phyloP scores from a whole-genome alignment of 2,888 invertebrate species.

The Apotomis betuletana region DNA sequence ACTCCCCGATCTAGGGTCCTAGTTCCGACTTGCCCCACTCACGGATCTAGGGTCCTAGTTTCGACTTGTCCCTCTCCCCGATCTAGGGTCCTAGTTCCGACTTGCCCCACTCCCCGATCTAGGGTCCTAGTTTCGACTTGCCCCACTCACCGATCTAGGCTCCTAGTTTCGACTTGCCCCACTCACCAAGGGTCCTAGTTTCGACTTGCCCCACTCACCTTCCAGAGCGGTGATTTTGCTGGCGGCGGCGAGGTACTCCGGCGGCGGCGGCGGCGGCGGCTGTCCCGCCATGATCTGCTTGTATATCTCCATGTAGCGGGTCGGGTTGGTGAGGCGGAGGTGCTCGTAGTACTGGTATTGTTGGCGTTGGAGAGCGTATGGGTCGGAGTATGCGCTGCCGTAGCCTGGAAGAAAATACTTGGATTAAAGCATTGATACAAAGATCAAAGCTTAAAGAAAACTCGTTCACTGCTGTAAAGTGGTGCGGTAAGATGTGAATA shows the following conservation, averaged over 20 bases:
- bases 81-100: too few relatives aligned
- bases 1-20: not conserved
- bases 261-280: conserved; percentile 49
- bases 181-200: conserved; percentile 4
- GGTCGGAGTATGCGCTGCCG: conserved; percentile 56
- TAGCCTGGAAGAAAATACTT: conserved; percentile 34
- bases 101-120: too few relatives aligned
- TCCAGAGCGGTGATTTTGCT: conserved; percentile 41
- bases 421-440: too few relatives aligned
- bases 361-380: conserved; percentile 84
- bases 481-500: too few relatives aligned
- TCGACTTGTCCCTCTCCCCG: not conserved
- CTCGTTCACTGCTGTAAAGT: too few relatives aligned
- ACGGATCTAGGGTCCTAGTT: too few relatives aligned
- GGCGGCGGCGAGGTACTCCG: conserved; percentile 47
- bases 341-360: conserved; percentile 91
- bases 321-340: conserved; percentile 89
- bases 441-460: too few relatives aligned
- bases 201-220: not conserved
- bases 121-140: too few relatives aligned
- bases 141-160: not conserved
- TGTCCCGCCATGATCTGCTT: conserved; percentile 86
- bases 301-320: conserved; percentile 91
- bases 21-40: too few relatives aligned
- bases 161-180: not conserved